Evolutionary conservation across 2,888 invertebrate species (phyloP).

Genomic region (Uropetala carovei): DNA sequence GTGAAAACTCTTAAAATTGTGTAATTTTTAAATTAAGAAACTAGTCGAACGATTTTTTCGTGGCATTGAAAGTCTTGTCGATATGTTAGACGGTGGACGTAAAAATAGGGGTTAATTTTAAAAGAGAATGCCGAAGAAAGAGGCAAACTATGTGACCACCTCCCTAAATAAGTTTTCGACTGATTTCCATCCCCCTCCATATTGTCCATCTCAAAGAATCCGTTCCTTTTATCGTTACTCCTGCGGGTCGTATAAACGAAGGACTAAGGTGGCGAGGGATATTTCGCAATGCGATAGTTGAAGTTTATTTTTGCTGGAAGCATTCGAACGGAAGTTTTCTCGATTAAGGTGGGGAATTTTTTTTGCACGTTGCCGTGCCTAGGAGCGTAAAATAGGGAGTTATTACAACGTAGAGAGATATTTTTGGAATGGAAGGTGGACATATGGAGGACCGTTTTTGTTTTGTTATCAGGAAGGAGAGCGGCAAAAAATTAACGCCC

Average conservation of each 20-base stretch:
- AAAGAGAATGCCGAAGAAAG: neutral
- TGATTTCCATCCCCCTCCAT: neutral
- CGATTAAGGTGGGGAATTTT: neutral
- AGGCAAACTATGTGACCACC: neutral
- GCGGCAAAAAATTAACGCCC: neutral
- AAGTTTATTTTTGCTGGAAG: neutral
- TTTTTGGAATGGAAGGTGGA: neutral
- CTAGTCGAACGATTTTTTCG: no score
- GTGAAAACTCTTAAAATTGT: no score
- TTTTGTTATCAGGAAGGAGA: neutral
- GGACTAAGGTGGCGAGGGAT: neutral
- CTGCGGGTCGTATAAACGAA: neutral
- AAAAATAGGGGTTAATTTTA: neutral
- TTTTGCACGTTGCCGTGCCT: neutral
- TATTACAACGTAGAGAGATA: neutral
- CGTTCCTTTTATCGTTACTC: neutral
- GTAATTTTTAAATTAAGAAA: no score
- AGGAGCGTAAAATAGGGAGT: neutral
- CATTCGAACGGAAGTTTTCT: neutral
- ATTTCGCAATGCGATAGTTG: neutral
- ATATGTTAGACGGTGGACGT: neutral
- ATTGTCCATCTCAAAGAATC: neutral
- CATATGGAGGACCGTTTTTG: neutral
- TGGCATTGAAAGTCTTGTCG: neutral
- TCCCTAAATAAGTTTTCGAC: neutral